Evolutionary conservation across 2,888 invertebrate genomes (phyloP).

Genomic region (Pegoplata infirma): DNA sequence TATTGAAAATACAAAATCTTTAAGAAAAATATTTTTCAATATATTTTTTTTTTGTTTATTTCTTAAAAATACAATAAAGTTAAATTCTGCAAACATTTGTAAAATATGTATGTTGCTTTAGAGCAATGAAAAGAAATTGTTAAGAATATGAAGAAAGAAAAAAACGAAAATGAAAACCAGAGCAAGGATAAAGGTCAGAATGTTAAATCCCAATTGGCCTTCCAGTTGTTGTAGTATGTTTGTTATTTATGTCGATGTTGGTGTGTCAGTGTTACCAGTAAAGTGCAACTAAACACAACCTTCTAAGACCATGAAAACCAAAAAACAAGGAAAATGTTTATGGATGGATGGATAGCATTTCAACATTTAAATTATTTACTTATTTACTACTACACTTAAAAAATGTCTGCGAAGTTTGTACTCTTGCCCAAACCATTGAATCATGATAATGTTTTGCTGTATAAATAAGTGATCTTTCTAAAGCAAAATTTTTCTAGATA

Average conservation of each 20-base stretch:
- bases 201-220: conserved; percentile 58
- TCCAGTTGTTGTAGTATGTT: conserved; percentile 15
- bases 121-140: background rate
- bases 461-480: too few relatives aligned
- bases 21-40: too few relatives aligned
- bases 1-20: too few relatives aligned
- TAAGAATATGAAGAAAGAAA: background rate
- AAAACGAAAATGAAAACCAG: conserved; percentile 42
- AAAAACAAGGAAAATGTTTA: conserved; percentile 43
- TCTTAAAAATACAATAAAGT: too few relatives aligned
- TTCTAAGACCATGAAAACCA: conserved; percentile 14
- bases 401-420: too few relatives aligned
- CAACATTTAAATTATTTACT: conserved; percentile 55
- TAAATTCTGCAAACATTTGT: background rate
- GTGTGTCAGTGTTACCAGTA: conserved; percentile 2
- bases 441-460: too few relatives aligned
- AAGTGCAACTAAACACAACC: conserved; percentile 44
- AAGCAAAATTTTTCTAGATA: too few relatives aligned
- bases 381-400: too few relatives aligned
- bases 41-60: too few relatives aligned
- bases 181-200: conserved; percentile 58
- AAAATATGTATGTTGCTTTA: conserved; percentile 4
- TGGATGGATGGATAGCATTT: conserved; percentile 22
- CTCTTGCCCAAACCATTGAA: too few relatives aligned
- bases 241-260: background rate